A percentile compares a stretch with the other conserved stretches of the same genome.
Conservation (phyloP, 2,888 invertebrate genomes). For the Tenthredo distinguenda region DNA sequence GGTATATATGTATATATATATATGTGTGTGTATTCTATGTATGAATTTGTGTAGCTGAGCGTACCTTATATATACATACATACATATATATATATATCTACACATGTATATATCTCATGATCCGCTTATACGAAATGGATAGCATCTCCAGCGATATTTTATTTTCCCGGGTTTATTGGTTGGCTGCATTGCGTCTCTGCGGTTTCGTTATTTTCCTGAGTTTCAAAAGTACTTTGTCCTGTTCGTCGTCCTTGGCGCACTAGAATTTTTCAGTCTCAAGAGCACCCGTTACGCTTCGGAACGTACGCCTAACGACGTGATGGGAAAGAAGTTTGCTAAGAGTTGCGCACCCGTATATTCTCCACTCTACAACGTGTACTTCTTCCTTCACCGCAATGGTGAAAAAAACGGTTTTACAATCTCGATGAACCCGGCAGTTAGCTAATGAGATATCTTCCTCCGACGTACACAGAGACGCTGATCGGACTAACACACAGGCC, state of each 20-base stretch:
- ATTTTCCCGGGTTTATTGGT: conserved; percentile 58
- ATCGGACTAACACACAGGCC: not conserved
- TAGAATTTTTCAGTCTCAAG: conserved; percentile 45
- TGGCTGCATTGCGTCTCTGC: conserved; percentile 53
- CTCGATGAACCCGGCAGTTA: conserved; percentile 18
- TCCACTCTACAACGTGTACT: not conserved
- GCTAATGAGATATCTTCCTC: not conserved
- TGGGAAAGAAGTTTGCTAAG: conserved; percentile 49
- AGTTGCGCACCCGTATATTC: conserved; percentile 40
- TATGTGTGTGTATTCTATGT: not conserved
- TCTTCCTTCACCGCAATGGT: conserved; percentile 11
- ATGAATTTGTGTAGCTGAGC: conserved; percentile 1
- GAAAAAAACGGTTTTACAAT: conserved; percentile 1
- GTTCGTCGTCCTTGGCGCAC: conserved; percentile 37
- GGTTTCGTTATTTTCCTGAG: conserved; percentile 51
- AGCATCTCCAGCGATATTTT: conserved; percentile 63
- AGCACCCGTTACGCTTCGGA: conserved; percentile 39
- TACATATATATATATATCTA: not conserved
- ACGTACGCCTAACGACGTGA: conserved; percentile 42
- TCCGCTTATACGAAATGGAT: conserved; percentile 66
- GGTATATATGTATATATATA: not conserved
- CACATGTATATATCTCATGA: conserved; percentile 59
- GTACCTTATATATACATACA: not conserved
- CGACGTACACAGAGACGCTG: not conserved
- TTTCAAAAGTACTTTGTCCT: conserved; percentile 45